Evolutionary conservation across 2,113 vertebrate genomes (phyloP), one percentile per base, ranked within the genome.

Genomic region (Trogon melanurus): DNA sequence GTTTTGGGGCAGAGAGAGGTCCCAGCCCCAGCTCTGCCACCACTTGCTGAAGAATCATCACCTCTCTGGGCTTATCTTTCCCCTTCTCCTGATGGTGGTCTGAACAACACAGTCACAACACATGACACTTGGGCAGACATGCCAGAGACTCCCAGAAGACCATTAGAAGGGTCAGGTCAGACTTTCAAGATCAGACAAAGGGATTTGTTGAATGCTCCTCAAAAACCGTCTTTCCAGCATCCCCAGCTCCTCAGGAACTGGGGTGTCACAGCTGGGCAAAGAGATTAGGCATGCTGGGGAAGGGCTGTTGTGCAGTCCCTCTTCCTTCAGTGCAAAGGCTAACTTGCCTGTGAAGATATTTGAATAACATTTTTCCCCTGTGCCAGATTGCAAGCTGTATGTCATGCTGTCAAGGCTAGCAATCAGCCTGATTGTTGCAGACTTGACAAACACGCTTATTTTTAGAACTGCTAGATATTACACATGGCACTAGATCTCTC

Each of bases 381-480:
- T 75, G 58, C 85, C 90, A 93, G 69, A 94, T 87, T 97, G 90
- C 47, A 21, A 94, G 94, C 89, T 91, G 71, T 89, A 89, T 71
- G 96, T 96, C 91, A 96, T 85, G 57, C 91, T 96, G 89, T 97
- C 96, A 96, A 73, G 79, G 47, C 72, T 73, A 95, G 95, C 93
- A 95, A 95, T 97, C 93, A 97, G 54, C 57, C 62, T 94, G 95
- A 96, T 96, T 84, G 93, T 92, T 93, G 86, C 70, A 91, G 76
- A 23, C 80, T 90, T 94, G 93, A 96, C 95, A 97, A 97, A 97
- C 91, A 88, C 4, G 50, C 95, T 91, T 83, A 95, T 97, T 98
- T 97, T 97, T 92, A 96, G 96, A 96, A 92, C 91, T 95, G 93
- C 64, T 95, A 96, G 93, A 91, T 97, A 97, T 90, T 96, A 95